Evolutionary conservation across 2,888 invertebrate genomes (phyloP), one percentile per base, ranked within the genome.

Genomic region (Morpho deidamia): DNA sequence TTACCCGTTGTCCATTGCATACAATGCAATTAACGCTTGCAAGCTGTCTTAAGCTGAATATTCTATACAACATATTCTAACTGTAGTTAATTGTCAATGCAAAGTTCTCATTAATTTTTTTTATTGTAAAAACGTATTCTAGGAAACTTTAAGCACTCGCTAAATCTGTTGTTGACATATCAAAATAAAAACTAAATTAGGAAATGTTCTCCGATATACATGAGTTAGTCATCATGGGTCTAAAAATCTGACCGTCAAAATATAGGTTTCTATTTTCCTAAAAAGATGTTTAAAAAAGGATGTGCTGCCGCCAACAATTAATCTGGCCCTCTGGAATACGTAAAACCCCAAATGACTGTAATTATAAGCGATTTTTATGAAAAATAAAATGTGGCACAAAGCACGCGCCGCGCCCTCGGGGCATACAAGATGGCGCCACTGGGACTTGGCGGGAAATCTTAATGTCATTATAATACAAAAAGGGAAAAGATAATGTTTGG

Each of bases 321-420:
- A 65, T 64, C 60, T 54, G 62, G 64, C 72, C 84, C 82, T 70
- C 83, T 80, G 83, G 70, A 77, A 71, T 85, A 84, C 84, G 83
- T 85, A 83, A 78, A 79, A 67, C 68, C 53, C 61, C 74, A 78
- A 81, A 86, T 78, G 71, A 70, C 82, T 71, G 76, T 85, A 82
- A 87, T 87, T 87, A 87, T 74, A 76, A 75, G 63, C 61, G 71
- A 74, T 80, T 83, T 82, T 79, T 71, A 74, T 72, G 71, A 74
- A 75, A 61, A 78, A 74, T 66, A 72, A 73, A 73, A 72, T 59
- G 62, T 61, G 64, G 61, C 66, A 62, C 72, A 82, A 84, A 84
- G 80, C 84, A 80, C 83, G 83, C 79, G 81, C 83, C 81, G 78
- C 72, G 66, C 69, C 76, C 72, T 41, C 60, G 11, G 68, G 75